These are phyloP conservation scores for Nyctibius grandis DNA, from an alignment of 2,797 vertebrate species.

Conservation along the genomic window DNA sequence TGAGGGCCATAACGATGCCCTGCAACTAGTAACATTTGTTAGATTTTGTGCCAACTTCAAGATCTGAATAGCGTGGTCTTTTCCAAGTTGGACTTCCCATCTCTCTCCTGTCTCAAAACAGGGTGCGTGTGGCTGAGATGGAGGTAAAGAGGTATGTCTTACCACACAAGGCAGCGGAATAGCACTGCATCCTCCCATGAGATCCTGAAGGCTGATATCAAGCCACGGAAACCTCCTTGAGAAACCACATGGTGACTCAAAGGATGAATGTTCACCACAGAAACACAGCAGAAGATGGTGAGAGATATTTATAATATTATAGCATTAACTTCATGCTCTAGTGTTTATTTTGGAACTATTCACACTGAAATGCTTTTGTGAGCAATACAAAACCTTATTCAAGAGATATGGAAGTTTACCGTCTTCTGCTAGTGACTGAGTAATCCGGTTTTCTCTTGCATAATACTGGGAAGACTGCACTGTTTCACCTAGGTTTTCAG, in stretches of 20 bases:
- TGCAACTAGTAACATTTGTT: not conserved
- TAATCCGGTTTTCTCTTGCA: not conserved
- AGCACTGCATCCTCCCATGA: not conserved
- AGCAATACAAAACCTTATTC: not conserved
- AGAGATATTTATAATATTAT: not conserved
- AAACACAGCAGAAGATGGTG: not conserved
- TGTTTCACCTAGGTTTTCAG: not conserved
- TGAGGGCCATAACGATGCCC: not conserved
- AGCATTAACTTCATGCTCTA: not conserved
- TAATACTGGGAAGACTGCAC: not conserved
- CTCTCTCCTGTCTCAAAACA: not conserved
- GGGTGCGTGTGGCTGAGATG: not conserved
- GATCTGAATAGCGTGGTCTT: not conserved
- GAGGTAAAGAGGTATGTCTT: not conserved
- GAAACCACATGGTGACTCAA: not conserved
- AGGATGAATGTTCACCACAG: not conserved
- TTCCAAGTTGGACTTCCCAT: not conserved
- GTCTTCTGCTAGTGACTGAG: not conserved
- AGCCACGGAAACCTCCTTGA: not conserved
- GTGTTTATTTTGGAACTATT: not conserved
- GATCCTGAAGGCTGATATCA: not conserved
- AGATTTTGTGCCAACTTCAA: not conserved
- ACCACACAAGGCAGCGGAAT: not conserved
- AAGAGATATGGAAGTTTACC: not conserved
- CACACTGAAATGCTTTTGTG: not conserved